Percentiles rank a stretch among this genome's conserved stretches.
phyloP scores from a whole-genome alignment of 2,797 vertebrate species.

The Trachurus trachurus region DNA sequence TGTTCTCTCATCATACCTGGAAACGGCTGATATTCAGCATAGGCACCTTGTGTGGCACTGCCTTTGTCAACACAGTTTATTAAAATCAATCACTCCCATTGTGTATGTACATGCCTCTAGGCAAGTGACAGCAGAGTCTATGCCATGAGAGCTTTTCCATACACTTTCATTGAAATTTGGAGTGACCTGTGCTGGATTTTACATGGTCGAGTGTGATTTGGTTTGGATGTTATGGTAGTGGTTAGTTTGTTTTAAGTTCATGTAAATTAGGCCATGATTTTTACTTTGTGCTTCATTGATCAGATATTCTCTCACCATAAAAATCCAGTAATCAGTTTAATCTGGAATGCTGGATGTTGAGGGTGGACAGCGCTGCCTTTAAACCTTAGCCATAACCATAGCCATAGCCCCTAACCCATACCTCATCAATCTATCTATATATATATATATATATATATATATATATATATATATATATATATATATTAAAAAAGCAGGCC shows the following conservation, averaged over 20 bases:
- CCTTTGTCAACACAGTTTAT: conserved; percentile 64
- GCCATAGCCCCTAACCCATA: not conserved
- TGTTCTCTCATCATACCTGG: conserved; percentile 26
- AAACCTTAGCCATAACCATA: too few species aligned
- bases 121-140: not conserved
- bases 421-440: not conserved
- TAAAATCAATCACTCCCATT: conserved; percentile 50
- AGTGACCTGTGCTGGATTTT: not conserved
- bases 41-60: conserved; percentile 65
- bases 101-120: conserved; percentile 4
- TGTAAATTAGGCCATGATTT: not conserved
- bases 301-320: not conserved
- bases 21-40: conserved; percentile 62
- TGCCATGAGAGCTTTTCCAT: not conserved
- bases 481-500: too few species aligned
- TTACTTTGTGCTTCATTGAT: not conserved
- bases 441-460: too few species aligned
- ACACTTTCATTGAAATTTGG: not conserved
- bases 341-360: not conserved
- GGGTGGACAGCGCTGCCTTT: not conserved
- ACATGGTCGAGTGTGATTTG: not conserved
- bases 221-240: not conserved
- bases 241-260: not conserved
- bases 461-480: too few species aligned
- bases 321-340: not conserved